Evolutionary conservation across 2,797 vertebrate species (phyloP), one percentile per base, ranked within the genome.

Genomic region (Acropternis orthonyx): DNA sequence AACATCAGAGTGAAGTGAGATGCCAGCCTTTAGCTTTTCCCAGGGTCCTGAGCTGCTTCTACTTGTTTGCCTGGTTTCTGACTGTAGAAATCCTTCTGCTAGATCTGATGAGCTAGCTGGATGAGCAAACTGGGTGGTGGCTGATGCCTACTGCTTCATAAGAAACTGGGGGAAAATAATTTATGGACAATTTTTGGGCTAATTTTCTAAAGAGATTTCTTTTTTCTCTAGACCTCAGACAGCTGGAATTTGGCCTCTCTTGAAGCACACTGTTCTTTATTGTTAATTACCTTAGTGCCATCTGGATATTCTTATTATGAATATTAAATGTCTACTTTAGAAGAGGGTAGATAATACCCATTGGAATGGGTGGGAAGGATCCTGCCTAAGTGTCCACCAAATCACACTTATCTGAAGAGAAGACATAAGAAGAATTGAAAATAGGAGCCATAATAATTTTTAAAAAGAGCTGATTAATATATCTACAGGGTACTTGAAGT

Each of bases 201-300:
- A 85, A 87, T 7, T 94, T 93, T 92, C 72, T 83, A 26, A 93
- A 85, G 68, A 89, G 63, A 36, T 83, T 83, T 84, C 30, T 91
- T 87, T 93, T 68, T 91, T 34, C 65, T 89, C 43, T 49, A 89
- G 73, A 89, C 81, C 82, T 85, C 84, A 92, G 65, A 72, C 85
- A 75, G 56, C 32, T 74, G 76, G 62, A 93, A 76, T 85, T 81
- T 89, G 72, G 65, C 73, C 68, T 76, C 41, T 58, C 68, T 91
- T 62, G 89, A 92, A 89, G 78, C 75, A 83, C 30, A 22, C n/a
- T 85, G 78, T 74, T 88, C 75, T 39, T 87, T 93, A 54, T 32
- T 92, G 44, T 79, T 95, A 94, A 94, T 87, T 95, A 91, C 81
- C 81, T 85, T 85, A 83, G 61, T 83, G 68, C 39, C 81, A 85